Evolutionary conservation across 2,888 invertebrate species (phyloP).

Genomic region (Maniola hyperantus): DNA sequence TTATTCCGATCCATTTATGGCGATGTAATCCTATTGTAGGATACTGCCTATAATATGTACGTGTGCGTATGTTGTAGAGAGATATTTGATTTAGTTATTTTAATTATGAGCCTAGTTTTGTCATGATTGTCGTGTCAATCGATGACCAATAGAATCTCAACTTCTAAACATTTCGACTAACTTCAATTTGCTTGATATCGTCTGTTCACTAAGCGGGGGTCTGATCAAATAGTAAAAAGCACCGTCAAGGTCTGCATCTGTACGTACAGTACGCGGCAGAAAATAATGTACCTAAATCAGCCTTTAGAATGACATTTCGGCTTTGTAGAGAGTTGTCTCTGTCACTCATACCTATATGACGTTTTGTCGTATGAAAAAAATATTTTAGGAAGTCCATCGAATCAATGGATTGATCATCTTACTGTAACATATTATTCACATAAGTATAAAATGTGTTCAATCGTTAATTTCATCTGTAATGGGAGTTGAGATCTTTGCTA

Average conservation of each 20-base stretch:
- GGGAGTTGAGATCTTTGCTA: slow-evolving; percentile 63
- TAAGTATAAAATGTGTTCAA: slow-evolving; percentile 73
- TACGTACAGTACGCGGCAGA: no score
- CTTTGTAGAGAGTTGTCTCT: no score
- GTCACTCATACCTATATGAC: no score
- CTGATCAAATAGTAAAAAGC: no score
- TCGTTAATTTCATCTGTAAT: slow-evolving; percentile 80
- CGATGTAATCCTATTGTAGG: slow-evolving; percentile 77
- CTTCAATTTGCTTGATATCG: no score
- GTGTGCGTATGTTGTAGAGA: slow-evolving; percentile 35
- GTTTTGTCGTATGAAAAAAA: no score
- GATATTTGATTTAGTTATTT: slow-evolving; percentile 9
- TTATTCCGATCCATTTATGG: slow-evolving; percentile 73
- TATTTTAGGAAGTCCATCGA: neutral
- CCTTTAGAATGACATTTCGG: no score
- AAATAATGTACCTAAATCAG: no score
- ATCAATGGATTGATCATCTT: neutral
- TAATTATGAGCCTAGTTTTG: neutral
- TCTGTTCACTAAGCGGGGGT: no score
- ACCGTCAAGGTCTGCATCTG: no score
- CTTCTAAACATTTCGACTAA: no score
- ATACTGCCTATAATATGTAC: slow-evolving; percentile 46
- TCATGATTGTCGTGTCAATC: neutral
- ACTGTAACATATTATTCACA: slow-evolving; percentile 40
- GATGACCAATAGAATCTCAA: neutral